Evolutionary conservation across 2,888 invertebrate genomes (phyloP), one percentile per base, ranked within the genome.

Genomic region (Andrena fulva): DNA sequence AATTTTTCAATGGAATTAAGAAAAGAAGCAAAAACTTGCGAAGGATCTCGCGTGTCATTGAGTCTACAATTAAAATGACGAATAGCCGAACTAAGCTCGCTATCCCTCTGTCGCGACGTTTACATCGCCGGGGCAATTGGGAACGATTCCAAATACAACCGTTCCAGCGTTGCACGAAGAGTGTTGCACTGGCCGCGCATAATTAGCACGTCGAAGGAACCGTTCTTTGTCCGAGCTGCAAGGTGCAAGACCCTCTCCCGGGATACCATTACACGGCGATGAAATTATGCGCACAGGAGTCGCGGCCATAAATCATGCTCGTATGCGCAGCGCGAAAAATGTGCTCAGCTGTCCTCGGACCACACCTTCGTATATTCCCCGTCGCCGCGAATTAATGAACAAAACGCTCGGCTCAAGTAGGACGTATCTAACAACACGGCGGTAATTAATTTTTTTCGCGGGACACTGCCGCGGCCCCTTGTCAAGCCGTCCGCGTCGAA

Each of bases 11-110:
- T 48, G 4, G 8, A 54, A 12, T 24, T 3, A 20, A 2, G 24
- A 27, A 56, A 24, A 56, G 10, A 10, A 20, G 24, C 8, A 8
- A 24, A 56, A 8, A 10, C 56, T 0, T 84, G 72, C 73, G 85
- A 84, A 84, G 74, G 77, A 77, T 82, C 76, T 73, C 83, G 83
- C 80, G 88, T 86, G 91, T 92, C 92, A 91, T 93, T 93, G 92
- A 90, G 87, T 85, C 77, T 84, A 90, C 90, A 91, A 93, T 93
- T 93, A 92, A 93, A 93, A 88, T 92, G 91, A 93, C 92, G 91
- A 90, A 91, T 90, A 27, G 86, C 78, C 67, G 50, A 77, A 48
- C 73, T 70, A 76, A 81, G 76, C 73, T 80, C 87, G 85, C 81
- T 84, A 75, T 63, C 52, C 27, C 42, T 20, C 67, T 31, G 59